Percentiles rank a stretch among this genome's conserved stretches.
phyloP scores from a whole-genome alignment of 1,140 invertebrate genomes.

The Solenopsis fugax region DNA sequence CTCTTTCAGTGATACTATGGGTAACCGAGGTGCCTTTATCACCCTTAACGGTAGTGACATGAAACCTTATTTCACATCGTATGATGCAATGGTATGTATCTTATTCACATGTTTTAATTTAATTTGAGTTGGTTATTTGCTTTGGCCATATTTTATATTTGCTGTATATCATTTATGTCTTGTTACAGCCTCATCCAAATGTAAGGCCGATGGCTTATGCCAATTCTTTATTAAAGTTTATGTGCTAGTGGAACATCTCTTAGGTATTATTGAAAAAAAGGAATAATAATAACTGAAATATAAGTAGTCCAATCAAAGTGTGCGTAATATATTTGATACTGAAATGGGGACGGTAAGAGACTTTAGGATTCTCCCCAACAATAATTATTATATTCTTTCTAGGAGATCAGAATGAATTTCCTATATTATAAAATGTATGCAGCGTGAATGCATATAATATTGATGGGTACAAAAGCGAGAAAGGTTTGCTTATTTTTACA shows the following conservation, averaged over 20 bases:
- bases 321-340: slow-evolving; percentile 82
- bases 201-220: slow-evolving; percentile 99
- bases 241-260: slow-evolving; percentile 86
- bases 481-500: slow-evolving; percentile 69
- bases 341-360: slow-evolving; percentile 75
- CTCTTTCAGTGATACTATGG: slow-evolving; percentile 97
- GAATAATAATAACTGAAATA: slow-evolving; percentile 77
- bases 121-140: not conserved
- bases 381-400: slow-evolving; percentile 77
- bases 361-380: slow-evolving; percentile 75
- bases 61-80: slow-evolving; percentile 96
- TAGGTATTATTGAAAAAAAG: slow-evolving; percentile 75
- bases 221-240: slow-evolving; percentile 90
- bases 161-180: slow-evolving; percentile 71
- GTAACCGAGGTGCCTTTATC: slow-evolving; percentile 99
- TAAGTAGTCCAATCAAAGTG: slow-evolving; percentile 83
- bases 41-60: slow-evolving; percentile 96
- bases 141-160: slow-evolving; percentile 10
- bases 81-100: slow-evolving; percentile 95
- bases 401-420: slow-evolving; percentile 67
- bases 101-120: slow-evolving; percentile 39
- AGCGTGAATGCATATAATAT: slow-evolving; percentile 72
- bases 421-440: slow-evolving; percentile 74
- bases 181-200: slow-evolving; percentile 97
- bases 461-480: slow-evolving; percentile 74